Percentiles rank a stretch among this genome's conserved stretches.
These are phyloP conservation scores for Luehdorfia chinensis DNA, from an alignment of 1,140 invertebrate genomes.

Conservation along the genomic window DNA sequence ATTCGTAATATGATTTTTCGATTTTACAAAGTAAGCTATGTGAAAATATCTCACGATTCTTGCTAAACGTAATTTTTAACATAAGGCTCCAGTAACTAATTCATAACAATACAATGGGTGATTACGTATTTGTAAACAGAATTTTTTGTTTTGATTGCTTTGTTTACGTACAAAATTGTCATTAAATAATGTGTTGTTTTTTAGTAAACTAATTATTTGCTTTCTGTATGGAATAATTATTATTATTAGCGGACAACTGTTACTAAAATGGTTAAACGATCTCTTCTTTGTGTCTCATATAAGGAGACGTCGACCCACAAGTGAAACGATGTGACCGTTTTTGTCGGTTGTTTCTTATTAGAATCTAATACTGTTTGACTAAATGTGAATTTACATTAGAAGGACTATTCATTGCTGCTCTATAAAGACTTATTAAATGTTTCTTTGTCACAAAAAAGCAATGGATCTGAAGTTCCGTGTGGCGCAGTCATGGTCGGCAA, in stretches of 20 bases:
- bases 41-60: too few relatives aligned
- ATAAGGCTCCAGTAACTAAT: too few relatives aligned
- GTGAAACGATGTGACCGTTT: conserved; percentile 37
- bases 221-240: too few relatives aligned
- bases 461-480: conserved; percentile 9
- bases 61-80: too few relatives aligned
- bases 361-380: conserved; percentile 23
- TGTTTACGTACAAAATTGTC: not conserved
- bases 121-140: too few relatives aligned
- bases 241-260: too few relatives aligned
- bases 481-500: conserved; percentile 2
- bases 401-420: conserved; percentile 3
- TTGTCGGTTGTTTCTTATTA: conserved; percentile 31
- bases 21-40: too few relatives aligned
- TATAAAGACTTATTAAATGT: not conserved
- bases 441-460: conserved; percentile 5
- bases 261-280: conserved; percentile 12
- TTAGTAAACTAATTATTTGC: too few relatives aligned
- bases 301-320: conserved; percentile 34
- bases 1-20: too few relatives aligned
- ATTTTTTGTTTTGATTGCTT: not conserved
- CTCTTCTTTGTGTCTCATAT: conserved; percentile 32
- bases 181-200: not conserved
- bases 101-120: too few relatives aligned
- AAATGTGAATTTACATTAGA: conserved; percentile 3